Evolutionary conservation across 2,888 invertebrate species (phyloP), one percentile per base, ranked within the genome.

Genomic region (Lepidochitona cinerea): DNA sequence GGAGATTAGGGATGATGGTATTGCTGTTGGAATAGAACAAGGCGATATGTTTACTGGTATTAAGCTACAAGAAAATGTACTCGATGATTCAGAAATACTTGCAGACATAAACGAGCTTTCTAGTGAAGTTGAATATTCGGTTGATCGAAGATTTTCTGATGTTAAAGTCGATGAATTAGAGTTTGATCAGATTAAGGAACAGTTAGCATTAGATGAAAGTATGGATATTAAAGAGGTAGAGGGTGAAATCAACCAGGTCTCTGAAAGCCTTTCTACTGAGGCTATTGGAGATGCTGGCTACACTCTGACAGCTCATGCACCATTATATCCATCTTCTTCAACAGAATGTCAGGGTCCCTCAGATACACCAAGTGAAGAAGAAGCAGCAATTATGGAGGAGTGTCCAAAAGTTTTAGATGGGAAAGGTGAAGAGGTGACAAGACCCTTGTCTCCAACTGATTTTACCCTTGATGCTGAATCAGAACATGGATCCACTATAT

Each of bases 401-500:
- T 66, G 71, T 49, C 74, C 68, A 52, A 73, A 75, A 69, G 54
- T 73, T 54, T 69, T 69, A 68, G 70, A 75, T 64, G 59, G 70
- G 12, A 66, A 69, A 37, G 66, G 69, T 6, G 74, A 75, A 49
- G 66, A 70, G 14, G 64, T 64, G 18, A 76, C 81, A 41, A 81
- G 86, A 71, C 88, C 87, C 3, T 75, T 87, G 3, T 88, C 88
- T 18, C 88, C 88, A 7, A 86, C 84, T 59, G 87, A 87, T 41
- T 88, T 85, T 71, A 86, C 85, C 18, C 77, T 87, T 7, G 86
- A 86, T 72, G 77, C 81, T 7, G 84, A 83, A 23, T 76, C 80
- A 29, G 76, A 81, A 37, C 65, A n/a, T 37, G 49, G 32, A 59
- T 65, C 35, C 37, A 65, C 35, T 52, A 29, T 37, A 37, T 54